A percentile compares a stretch with the other conserved stretches of the same genome.
Evolutionary conservation across 2,888 invertebrate species (phyloP).

Genomic region (Chromoteleia sp.): DNA sequence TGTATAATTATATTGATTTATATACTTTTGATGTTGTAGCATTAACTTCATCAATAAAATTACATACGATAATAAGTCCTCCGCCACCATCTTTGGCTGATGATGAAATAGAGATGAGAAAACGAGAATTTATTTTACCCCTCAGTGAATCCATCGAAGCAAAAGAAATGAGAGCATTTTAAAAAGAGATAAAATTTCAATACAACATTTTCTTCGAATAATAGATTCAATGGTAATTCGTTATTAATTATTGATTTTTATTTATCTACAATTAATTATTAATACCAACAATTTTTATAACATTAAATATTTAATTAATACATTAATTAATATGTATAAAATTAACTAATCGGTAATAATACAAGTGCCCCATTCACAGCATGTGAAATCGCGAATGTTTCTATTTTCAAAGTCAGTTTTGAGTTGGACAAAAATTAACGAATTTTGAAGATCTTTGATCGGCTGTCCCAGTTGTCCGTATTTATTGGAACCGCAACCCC

Average conservation of each 20-base stretch:
- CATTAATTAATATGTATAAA: too few relatives aligned
- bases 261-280: background rate
- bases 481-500: constrained; percentile 92
- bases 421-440: constrained; percentile 76
- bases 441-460: constrained; percentile 58
- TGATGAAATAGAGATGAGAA: background rate
- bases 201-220: too few relatives aligned
- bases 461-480: constrained; percentile 90
- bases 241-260: too few relatives aligned
- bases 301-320: too few relatives aligned
- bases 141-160: constrained; percentile 6
- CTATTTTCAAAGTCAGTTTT: constrained; percentile 65
- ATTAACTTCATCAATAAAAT: too few relatives aligned
- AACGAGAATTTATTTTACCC: constrained; percentile 9
- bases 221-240: too few relatives aligned
- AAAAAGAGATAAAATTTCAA: too few relatives aligned
- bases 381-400: constrained; percentile 79
- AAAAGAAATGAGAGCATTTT: background rate
- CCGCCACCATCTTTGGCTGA: constrained; percentile 5
- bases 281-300: too few relatives aligned
- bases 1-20: too few relatives aligned
- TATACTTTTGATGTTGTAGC: too few relatives aligned
- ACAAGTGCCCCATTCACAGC: constrained; percentile 82
- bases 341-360: constrained; percentile 75
- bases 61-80: background rate